Evolutionary conservation across 2,797 vertebrate genomes (phyloP).

Genomic region (Apogon hyalosoma): DNA sequence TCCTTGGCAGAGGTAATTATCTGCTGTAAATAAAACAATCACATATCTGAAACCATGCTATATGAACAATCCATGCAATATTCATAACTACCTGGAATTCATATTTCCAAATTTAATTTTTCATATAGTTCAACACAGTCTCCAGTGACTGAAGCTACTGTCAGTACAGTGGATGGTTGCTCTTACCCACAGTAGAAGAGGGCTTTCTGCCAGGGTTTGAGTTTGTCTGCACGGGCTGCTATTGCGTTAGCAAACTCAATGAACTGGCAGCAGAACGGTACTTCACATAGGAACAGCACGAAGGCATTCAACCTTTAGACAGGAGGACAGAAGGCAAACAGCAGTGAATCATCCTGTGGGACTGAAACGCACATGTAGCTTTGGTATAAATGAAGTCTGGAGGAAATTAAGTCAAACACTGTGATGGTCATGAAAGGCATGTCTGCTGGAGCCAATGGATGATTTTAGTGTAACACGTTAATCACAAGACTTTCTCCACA

Average conservation of each 20-base stretch:
- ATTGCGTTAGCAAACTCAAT: constrained; percentile 93
- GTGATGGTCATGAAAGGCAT: not conserved
- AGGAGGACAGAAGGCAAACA: constrained; percentile 46
- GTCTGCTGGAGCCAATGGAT: not conserved
- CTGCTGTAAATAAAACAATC: not conserved
- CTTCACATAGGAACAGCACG: constrained; percentile 93
- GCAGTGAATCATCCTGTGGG: constrained; percentile 14
- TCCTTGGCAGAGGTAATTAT: not conserved
- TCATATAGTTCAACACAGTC: constrained; percentile 5
- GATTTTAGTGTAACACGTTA: not conserved
- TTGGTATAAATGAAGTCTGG: not conserved
- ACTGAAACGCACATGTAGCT: not conserved
- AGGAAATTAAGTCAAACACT: not conserved
- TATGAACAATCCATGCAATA: not conserved
- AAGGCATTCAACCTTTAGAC: constrained; percentile 92
- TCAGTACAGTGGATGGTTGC: constrained; percentile 1
- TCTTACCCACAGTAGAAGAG: constrained; percentile 96
- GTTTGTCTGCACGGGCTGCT: constrained; percentile 86
- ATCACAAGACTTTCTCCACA: constrained; percentile 1
- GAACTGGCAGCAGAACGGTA: constrained; percentile 98
- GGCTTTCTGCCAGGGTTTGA: constrained; percentile 96
- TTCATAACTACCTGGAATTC: constrained; percentile 13
- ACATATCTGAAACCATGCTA: not conserved
- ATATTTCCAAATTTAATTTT: not conserved
- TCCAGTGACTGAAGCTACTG: not conserved